A percentile compares a stretch with the other conserved stretches of the same genome.
Conservation (phyloP, 2,888 invertebrate genomes). For the Eupithecia inturbata region DNA sequence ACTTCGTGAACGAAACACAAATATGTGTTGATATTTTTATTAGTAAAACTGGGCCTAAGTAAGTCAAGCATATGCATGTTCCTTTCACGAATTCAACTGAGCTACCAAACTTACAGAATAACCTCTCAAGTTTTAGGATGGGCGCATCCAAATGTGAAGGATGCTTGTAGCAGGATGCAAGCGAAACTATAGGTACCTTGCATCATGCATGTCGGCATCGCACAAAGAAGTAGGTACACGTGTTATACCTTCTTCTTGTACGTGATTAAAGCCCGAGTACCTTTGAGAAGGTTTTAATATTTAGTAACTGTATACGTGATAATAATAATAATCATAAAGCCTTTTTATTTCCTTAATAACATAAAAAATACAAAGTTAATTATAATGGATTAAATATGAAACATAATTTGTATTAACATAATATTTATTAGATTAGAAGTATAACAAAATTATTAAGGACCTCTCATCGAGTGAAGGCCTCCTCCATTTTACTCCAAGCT, state of each 20-base stretch:
- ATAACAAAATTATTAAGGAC: too few relatives aligned
- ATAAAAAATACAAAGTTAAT: too few relatives aligned
- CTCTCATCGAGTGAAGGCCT: too few relatives aligned
- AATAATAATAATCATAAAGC: too few relatives aligned
- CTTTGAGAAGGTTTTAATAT: conserved; percentile 27
- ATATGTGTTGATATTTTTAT: background rate
- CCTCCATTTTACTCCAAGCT: too few relatives aligned
- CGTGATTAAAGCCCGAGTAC: conserved; percentile 30
- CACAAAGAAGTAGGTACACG: conserved; percentile 31
- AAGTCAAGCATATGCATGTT: background rate
- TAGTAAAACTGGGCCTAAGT: background rate
- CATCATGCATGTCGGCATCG: conserved; percentile 19
- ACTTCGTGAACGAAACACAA: background rate
- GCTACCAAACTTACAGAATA: conserved; percentile 35
- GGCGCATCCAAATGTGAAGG: conserved; percentile 61
- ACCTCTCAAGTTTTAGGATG: conserved; percentile 52
- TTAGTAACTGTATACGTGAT: conserved; percentile 11
- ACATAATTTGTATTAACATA: too few relatives aligned
- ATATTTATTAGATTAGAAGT: too few relatives aligned
- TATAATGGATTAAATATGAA: too few relatives aligned
- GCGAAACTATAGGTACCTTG: conserved; percentile 33
- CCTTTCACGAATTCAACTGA: background rate
- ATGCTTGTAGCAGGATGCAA: conserved; percentile 60
- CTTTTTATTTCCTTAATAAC: too few relatives aligned
- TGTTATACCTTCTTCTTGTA: conserved; percentile 27